Evolutionary conservation across 2,888 invertebrate genomes (phyloP).

Genomic region (Iphiclides podalirius): DNA sequence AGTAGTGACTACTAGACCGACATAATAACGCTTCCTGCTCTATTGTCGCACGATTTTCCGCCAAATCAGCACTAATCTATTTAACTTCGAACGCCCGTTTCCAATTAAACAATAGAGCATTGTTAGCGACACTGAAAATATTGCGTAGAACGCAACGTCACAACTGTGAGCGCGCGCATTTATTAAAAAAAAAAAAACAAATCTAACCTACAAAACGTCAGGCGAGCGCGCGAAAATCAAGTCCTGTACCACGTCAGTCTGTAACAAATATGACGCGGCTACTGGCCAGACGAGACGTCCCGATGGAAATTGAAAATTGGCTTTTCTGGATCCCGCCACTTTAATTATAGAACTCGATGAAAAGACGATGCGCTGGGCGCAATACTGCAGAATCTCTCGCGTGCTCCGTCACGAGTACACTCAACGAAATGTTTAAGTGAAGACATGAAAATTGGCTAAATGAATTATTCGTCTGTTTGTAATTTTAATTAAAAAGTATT

Average conservation of each 20-base stretch:
- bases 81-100: slow-evolving; percentile 6
- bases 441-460: no score
- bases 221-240: slow-evolving; percentile 51
- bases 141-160: slow-evolving; percentile 3
- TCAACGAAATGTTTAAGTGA: neutral
- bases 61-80: slow-evolving; percentile 16
- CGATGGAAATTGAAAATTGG: slow-evolving; percentile 16
- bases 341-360: slow-evolving; percentile 36
- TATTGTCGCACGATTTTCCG: slow-evolving; percentile 4
- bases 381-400: slow-evolving; percentile 35
- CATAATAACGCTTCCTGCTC: slow-evolving; percentile 1
- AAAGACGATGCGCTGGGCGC: slow-evolving; percentile 40
- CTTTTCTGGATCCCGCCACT: slow-evolving; percentile 12
- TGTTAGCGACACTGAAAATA: slow-evolving; percentile 12
- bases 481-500: no score
- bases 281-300: slow-evolving; percentile 57
- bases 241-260: slow-evolving; percentile 63
- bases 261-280: slow-evolving; percentile 51
- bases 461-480: no score
- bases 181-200: slow-evolving; percentile 41
- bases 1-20: neutral
- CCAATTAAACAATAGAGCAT: slow-evolving; percentile 17
- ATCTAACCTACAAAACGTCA: slow-evolving; percentile 23
- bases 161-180: neutral
- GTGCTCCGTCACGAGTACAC: slow-evolving; percentile 3